Base-by-base conservation (phyloP, 2,797 vertebrate genomes). In the Sternotherus odoratus region DNA sequence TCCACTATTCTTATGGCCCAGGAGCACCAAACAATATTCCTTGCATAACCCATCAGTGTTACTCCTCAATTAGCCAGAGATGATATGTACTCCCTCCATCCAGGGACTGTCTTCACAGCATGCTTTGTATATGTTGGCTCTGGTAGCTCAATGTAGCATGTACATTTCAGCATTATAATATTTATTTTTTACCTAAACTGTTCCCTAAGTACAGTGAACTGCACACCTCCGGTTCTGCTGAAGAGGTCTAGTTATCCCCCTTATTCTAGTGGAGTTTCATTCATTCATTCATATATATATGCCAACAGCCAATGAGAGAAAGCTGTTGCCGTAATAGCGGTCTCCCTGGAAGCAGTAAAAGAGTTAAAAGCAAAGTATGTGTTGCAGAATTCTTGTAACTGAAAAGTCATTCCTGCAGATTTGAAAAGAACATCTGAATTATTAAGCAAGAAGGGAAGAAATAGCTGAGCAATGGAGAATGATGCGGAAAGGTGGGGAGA, bases 101-200 rank as follows among this genome's bases (percentile, higher is more conserved):
- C 49, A 82, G 21, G 48, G 60, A 87, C 43, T 46, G 3, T 43
- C 91, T 91, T 91, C 72, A 60, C 69, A 88, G 50, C 74, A 74
- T 96, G 51, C 77, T 85, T 90, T 48, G 51, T 28, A 49, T 88
- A 75, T 94, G 12, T 74, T 93, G n/a, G 19, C 63, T 83, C 43
- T 46, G 81, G 0, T 78, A 82, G 53, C 39, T 49, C 86, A 82
- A 26, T 30, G 0, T 88, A 69, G 77, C 11, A 79, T 57, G 3
- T 5, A n/a, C 15, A n/a, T n/a, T 66, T 91, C 82, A 49, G 33
- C 66, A 85, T 54, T 53, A 24, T 17, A 83, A 17, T 89, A 77
- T 86, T 57, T 86, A 23, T 57, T 84, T 82, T 91, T 28, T 63
- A 7, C 90, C 10, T 89, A 57, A 72, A 43, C 72, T 74, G 43